Percentiles rank a stretch among this genome's conserved stretches.
phyloP scores from a whole-genome alignment of 53 echinoderm and acorn worm species.

The Stichopus horrens region DNA sequence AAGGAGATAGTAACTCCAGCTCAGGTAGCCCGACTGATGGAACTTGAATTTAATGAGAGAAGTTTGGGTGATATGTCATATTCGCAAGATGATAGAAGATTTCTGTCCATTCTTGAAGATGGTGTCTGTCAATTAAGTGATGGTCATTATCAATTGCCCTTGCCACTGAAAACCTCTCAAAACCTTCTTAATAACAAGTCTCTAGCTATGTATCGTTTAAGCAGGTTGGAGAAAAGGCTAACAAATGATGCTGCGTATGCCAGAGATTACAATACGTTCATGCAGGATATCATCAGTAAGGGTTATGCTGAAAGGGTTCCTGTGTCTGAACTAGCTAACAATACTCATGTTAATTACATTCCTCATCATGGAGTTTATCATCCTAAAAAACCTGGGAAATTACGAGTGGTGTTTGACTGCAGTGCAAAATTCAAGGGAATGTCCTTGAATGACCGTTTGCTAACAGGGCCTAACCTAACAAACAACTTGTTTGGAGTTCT shows the following conservation, averaged over 20 bases:
- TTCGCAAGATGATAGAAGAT: conserved; percentile 2
- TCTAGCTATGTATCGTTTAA: neutral
- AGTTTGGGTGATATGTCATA: neutral
- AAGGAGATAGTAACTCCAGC: neutral
- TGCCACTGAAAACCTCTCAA: neutral
- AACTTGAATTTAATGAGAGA: conserved; percentile 21
- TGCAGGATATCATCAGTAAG: neutral
- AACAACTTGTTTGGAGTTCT: conserved; percentile 40
- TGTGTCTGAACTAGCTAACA: neutral
- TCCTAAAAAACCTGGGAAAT: conserved; percentile 30
- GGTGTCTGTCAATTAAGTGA: conserved; percentile 6
- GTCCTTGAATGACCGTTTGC: conserved; percentile 23
- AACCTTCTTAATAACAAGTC: neutral
- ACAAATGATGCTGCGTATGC: neutral
- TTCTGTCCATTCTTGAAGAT: neutral
- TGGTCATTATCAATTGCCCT: conserved; percentile 20
- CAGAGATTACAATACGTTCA: neutral
- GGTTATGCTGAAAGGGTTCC: neutral
- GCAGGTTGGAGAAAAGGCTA: neutral
- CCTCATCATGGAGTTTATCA: conserved; percentile 41
- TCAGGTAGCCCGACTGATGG: neutral
- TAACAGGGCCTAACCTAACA: conserved; percentile 8
- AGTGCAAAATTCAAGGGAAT: conserved; percentile 2
- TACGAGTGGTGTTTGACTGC: conserved; percentile 40
- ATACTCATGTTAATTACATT: neutral